Conservation (phyloP, 2,888 invertebrate genomes). For the Dinocampus coccinellae region DNA sequence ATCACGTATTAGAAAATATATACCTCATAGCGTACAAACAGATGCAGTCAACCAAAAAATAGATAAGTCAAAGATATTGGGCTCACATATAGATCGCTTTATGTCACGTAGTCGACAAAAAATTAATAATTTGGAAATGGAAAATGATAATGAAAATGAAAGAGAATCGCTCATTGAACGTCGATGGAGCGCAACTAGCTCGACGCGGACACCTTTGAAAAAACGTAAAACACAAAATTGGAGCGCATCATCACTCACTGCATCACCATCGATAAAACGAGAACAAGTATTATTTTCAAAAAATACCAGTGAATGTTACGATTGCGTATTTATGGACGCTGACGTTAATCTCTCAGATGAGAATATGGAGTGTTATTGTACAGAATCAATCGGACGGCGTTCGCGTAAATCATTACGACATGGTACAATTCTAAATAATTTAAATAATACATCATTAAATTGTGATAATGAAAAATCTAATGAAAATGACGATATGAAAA, state of each 20-base stretch:
- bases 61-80: constrained; percentile 61
- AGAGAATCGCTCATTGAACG: constrained; percentile 66
- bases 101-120: constrained; percentile 56
- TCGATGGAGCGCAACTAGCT: constrained; percentile 73
- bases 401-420: constrained; percentile 43
- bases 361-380: constrained; percentile 46
- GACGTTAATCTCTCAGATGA: constrained; percentile 64
- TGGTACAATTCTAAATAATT: constrained; percentile 5
- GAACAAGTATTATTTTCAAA: constrained; percentile 39
- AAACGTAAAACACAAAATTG: constrained; percentile 49
- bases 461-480: background rate
- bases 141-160: constrained; percentile 46
- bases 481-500: background rate
- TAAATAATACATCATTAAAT: background rate
- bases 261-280: constrained; percentile 50
- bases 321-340: constrained; percentile 61
- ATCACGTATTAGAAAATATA: constrained; percentile 54
- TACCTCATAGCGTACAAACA: constrained; percentile 50
- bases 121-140: constrained; percentile 46
- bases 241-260: constrained; percentile 43
- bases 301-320: constrained; percentile 50
- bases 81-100: constrained; percentile 63
- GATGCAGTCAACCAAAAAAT: constrained; percentile 51
- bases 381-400: constrained; percentile 14
- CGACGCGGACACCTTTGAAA: constrained; percentile 53